Evolutionary conservation across 2,113 vertebrate genomes (phyloP), one percentile per base, ranked within the genome.

Genomic region (Diphyllodes magnificus): DNA sequence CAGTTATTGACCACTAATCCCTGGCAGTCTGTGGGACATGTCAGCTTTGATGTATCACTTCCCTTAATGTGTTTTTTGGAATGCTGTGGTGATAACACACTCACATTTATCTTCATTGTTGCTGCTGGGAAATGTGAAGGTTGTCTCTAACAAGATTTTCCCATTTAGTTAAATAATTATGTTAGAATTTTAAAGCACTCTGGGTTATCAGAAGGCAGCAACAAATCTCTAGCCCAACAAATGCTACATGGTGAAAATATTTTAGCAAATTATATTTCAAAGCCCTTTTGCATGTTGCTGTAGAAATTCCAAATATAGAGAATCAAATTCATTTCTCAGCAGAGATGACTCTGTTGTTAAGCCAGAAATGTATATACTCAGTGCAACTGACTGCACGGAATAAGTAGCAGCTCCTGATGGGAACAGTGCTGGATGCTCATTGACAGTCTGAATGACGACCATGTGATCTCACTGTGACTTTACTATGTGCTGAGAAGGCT

Each of bases 61-160:
- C 65, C 35, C 49, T 57, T 94, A 95, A 85, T 91, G 64, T 85
- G 50, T 24, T 93, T 91, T 97, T 86, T 77, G 27, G 89, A 97
- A 92, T 69, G 47, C 63, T 81, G 23, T 78, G 50, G 63, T 0
- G 1, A 81, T 64, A 93, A 40, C 35, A 57, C 47, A 35, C 24
- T 51, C 69, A 37, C 51, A 70, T 86, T 83, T 83, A 82, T 96
- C 95, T 92, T 96, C 51, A 91, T 39, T 82, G 45, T 49, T 80
- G 56, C 68, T 97, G 44, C 68, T 96, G 86, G 44, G 44, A 97
- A 97, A 96, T 91, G 60, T 88, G 80, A 96, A 95, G 77, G 65
- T 83, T 94, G 37, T 85, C 68, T 91, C 16, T 81, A 92, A 95
- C 75, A 64, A 37, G 65, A 65, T 88, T 85, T 90, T 82, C 44